phyloP scores from a whole-genome alignment of 2,888 invertebrate species.

The Eupithecia pulchellata region DNA sequence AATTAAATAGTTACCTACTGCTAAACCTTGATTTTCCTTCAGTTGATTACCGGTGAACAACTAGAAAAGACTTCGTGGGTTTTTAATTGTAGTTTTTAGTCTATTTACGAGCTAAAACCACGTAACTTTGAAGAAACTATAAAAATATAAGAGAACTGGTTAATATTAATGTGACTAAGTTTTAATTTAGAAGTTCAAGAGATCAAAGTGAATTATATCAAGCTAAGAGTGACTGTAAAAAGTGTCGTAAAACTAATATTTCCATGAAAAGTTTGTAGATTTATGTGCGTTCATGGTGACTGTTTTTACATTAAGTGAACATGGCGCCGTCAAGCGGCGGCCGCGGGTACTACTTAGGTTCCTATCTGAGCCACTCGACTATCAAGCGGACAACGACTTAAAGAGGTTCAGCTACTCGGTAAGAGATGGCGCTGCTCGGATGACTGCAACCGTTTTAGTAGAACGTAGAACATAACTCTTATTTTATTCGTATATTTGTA shows the following conservation, averaged over 20 bases:
- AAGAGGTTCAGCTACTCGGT: conserved; percentile 75
- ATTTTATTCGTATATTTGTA: not conserved
- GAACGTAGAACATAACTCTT: not conserved
- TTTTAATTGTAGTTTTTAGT: conserved; percentile 4
- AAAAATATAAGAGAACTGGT: not conserved
- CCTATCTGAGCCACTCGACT: conserved; percentile 65
- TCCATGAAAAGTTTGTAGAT: conserved; percentile 48
- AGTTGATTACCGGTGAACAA: conserved; percentile 70
- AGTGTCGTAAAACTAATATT: conserved; percentile 29
- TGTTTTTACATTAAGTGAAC: conserved; percentile 87
- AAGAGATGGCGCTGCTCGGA: conserved; percentile 74
- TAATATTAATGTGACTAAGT: not conserved
- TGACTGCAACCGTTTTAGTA: not conserved
- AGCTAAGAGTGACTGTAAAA: conserved; percentile 7
- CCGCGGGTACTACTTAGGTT: conserved; percentile 81
- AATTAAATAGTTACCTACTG: conserved; percentile 75
- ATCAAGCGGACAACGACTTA: conserved; percentile 48
- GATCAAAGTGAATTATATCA: conserved; percentile 8
- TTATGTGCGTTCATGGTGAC: conserved; percentile 87
- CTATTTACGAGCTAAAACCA: not conserved
- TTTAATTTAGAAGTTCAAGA: not conserved
- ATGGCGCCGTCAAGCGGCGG: conserved; percentile 86
- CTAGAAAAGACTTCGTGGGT: conserved; percentile 59
- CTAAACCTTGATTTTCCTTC: conserved; percentile 78
- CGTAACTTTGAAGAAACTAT: not conserved